A percentile compares a stretch with the other conserved stretches of the same genome.
phyloP scores from a whole-genome alignment of 2,888 invertebrate genomes.

The Ectobius pallidus region DNA sequence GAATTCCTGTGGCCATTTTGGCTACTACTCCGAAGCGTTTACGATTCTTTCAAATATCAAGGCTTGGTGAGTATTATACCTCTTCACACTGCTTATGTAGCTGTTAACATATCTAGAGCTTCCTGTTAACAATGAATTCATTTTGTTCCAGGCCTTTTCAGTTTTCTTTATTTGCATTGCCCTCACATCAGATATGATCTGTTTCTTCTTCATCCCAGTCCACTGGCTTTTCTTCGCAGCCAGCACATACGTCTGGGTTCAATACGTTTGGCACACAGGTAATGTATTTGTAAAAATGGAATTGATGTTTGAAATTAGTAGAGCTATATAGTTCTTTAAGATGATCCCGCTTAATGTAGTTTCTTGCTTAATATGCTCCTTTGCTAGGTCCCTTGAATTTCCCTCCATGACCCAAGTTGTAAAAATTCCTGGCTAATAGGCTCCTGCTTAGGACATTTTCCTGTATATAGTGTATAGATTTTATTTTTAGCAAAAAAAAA shows the following conservation, averaged over 20 bases:
- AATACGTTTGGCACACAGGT: slow-evolving; percentile 98
- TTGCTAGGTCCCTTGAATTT: too few relatives aligned
- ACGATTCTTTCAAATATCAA: slow-evolving; percentile 98
- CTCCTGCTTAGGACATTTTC: too few relatives aligned
- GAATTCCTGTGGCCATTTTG: slow-evolving; percentile 99
- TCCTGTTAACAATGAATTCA: background rate
- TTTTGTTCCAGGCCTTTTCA: slow-evolving; percentile 84
- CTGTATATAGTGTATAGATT: too few relatives aligned
- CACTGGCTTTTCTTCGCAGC: slow-evolving; percentile 98
- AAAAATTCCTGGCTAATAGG: too few relatives aligned
- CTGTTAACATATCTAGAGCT: background rate
- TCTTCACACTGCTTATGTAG: background rate
- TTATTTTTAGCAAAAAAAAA: too few relatives aligned
- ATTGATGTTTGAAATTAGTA: too few relatives aligned
- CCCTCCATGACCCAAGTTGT: too few relatives aligned
- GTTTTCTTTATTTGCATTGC: slow-evolving; percentile 98
- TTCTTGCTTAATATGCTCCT: too few relatives aligned
- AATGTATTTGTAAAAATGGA: too few relatives aligned
- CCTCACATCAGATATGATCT: slow-evolving; percentile 96
- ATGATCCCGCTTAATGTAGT: too few relatives aligned
- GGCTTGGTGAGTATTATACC: slow-evolving; percentile 87
- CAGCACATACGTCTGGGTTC: slow-evolving; percentile 98
- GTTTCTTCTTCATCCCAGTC: slow-evolving; percentile 98
- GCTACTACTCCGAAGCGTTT: slow-evolving; percentile 92
- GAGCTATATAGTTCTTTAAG: too few relatives aligned